phyloP scores from a whole-genome alignment of 2,113 vertebrate genomes.

The Lethenteron camtschaticum region DNA sequence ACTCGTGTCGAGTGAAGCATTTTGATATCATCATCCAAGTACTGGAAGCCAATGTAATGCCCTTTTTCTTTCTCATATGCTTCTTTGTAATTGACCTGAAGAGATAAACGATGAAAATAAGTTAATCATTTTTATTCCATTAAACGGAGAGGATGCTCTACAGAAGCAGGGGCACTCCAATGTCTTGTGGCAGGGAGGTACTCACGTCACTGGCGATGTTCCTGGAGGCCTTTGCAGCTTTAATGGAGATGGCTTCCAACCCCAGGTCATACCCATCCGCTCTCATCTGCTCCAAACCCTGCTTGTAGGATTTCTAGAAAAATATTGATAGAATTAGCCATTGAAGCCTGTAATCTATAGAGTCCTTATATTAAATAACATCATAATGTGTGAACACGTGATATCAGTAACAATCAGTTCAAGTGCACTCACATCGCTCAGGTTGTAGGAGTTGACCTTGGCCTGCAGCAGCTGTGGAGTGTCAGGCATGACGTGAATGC shows the following conservation, averaged over 20 bases:
- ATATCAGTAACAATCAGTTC: too few species aligned
- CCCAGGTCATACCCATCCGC: conserved; percentile 45
- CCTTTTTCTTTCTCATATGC: conserved; percentile 63
- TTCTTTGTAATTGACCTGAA: conserved; percentile 61
- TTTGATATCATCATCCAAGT: conserved; percentile 55
- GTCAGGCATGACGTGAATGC: conserved; percentile 72
- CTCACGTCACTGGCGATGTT: conserved; percentile 84
- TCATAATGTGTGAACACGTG: too few species aligned
- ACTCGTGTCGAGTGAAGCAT: conserved; percentile 51
- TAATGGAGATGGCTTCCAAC: conserved; percentile 60
- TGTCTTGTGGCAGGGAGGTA: conserved; percentile 9
- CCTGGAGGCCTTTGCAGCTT: conserved; percentile 50
- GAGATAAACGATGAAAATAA: conserved; percentile 8
- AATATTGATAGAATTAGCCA: not conserved
- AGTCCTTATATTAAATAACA: too few species aligned
- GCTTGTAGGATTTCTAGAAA: conserved; percentile 55
- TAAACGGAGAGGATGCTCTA: too few species aligned
- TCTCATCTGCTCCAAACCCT: conserved; percentile 37
- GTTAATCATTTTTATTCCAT: too few species aligned
- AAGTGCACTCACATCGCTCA: conserved; percentile 40
- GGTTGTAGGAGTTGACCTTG: conserved; percentile 41
- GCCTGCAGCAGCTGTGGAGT: conserved; percentile 62
- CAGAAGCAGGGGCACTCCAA: too few species aligned
- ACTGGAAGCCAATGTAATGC: conserved; percentile 61
- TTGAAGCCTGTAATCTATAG: too few species aligned